Base-by-base conservation (phyloP, 2,113 vertebrate genomes). In the Neolamprologus longior region DNA sequence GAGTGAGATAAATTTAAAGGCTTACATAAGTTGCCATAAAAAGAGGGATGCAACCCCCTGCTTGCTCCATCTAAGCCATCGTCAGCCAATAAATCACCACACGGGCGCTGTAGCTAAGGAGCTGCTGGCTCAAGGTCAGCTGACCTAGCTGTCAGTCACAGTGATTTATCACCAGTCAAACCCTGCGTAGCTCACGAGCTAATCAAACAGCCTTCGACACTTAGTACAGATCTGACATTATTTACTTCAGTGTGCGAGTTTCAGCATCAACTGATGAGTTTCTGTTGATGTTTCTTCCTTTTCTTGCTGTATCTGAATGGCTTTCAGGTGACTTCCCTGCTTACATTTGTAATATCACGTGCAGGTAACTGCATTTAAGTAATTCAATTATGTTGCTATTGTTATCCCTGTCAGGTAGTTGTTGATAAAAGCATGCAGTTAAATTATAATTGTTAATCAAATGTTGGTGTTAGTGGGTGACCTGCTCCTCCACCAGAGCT, bases 161-260 rank as follows among this genome's bases (percentile, higher is more conserved):
- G 71, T 90, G 89, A 95, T 94, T 95, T 93, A 86, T 90, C 79
- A 28, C 8, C 81, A 76, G 68, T 81, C 79, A 24, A 80, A 7
- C 84, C 90, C 81, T 9, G 33, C 47, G 50, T 87, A 91, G 92
- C 84, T 91, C 90, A 91, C 17, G 50, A 53, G 68, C 73, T 88
- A 88, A 90, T 90, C 73, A 82, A 68, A 87, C 19, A 57, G 84
- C 61, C 35, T 50, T 89, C 87, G 54, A 71, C 85, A 15, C 55
- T 58, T n/a, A 7, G 5, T 28, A 84, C 40, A 2, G 2, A 85
- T 66, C 9, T 10, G 24, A 26, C 26, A 31, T 14, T 71, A 17
- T 61, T 81, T 54, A 63, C 53, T 24, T 79, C n/a, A 15, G 11
- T 26, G 19, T 33, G 57, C 28, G 35, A 82, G 50, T 5, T 50